Conservation (phyloP, 1,140 invertebrate species). For the fruit fly (Drosophila melanogaster) region DNA sequence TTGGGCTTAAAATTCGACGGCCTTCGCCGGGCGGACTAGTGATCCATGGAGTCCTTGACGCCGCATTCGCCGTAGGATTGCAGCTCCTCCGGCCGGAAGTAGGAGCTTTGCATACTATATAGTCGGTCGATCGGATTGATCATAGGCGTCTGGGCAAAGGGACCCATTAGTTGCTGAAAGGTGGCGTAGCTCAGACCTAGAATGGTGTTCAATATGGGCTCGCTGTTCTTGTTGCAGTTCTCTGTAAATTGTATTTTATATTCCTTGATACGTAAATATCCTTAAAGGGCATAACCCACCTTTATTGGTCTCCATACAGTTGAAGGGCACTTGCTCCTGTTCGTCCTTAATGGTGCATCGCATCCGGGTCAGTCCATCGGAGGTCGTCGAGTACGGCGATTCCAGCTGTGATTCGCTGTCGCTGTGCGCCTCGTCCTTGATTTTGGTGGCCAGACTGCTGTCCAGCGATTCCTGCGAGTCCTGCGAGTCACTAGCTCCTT, state of each 20-base stretch:
- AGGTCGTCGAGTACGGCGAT: conserved; percentile 82
- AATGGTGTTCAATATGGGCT: conserved; percentile 81
- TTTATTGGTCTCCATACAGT: conserved; percentile 84
- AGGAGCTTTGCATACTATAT: conserved; percentile 88
- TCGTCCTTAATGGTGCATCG: conserved; percentile 80
- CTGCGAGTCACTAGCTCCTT: conserved; percentile 84
- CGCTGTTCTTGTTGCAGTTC: conserved; percentile 82
- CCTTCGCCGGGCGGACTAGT: conserved; percentile 34
- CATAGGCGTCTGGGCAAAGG: conserved; percentile 82
- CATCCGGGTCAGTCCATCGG: conserved; percentile 61
- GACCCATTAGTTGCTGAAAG: conserved; percentile 84
- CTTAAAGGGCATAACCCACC: conserved; percentile 34
- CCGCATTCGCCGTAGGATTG: conserved; percentile 73
- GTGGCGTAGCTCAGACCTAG: conserved; percentile 84
- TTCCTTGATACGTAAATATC: rapidly evolving
- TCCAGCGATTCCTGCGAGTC: conserved; percentile 85
- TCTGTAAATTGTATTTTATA: conserved; percentile 45
- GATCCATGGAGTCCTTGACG: conserved; percentile 71
- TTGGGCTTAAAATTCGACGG: conserved; percentile 69
- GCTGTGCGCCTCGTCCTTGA: conserved; percentile 87
- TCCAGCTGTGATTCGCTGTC: conserved; percentile 82
- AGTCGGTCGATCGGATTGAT: conserved; percentile 88
- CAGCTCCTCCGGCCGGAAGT: conserved; percentile 87
- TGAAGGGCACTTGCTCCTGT: conserved; percentile 77
- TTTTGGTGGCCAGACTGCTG: conserved; percentile 81